Evolutionary conservation across 1,140 invertebrate genomes (phyloP), one percentile per base, ranked within the genome.

Genomic region (Latrodectus geometricus): DNA sequence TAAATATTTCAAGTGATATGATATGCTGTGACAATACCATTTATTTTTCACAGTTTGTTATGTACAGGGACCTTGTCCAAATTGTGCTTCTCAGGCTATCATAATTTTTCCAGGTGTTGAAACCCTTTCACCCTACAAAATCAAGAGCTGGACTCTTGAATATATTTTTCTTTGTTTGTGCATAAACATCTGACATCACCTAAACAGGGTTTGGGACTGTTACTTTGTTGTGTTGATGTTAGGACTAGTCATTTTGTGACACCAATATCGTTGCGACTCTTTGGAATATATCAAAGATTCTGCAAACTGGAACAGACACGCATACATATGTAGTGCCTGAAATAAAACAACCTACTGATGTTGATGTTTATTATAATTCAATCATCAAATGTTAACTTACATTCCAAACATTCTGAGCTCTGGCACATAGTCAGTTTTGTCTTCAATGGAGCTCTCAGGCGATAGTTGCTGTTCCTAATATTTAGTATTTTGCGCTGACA

Each of bases 201-300:
- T 77, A 86, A 86, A 86, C 74, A 65, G 75, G 83, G 83, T 86
- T 86, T 86, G 83, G 75, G 83, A 86, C 83, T 86, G 83, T 86
- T 86, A 72, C 77, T 86, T 86, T 65, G 49, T 86, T 77, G 49
- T 86, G 72, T 84, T 84, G 74, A 76, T 73, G 35, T 86, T 77
- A 86, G 83, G 83, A 86, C 83, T 86, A 86, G 83, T 86, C 83
- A 86, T 86, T 86, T 86, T 86, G 49, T 86, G 83, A 78, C 75
- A 61, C 52, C 76, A 86, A 65, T 86, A 49, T 78, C 77, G 83
- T 84, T 84, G 52, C 73, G 49, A 84, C 70, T 86, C 74, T 86
- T 86, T 77, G 75, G 70, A 70, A 56, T 70, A 14, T 70, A 61
- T 49, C 65, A 86, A 86, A 49, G 50, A 86, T 86, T 65, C 76